Conservation (phyloP, 2,888 invertebrate species). For the Andrena dorsata region DNA sequence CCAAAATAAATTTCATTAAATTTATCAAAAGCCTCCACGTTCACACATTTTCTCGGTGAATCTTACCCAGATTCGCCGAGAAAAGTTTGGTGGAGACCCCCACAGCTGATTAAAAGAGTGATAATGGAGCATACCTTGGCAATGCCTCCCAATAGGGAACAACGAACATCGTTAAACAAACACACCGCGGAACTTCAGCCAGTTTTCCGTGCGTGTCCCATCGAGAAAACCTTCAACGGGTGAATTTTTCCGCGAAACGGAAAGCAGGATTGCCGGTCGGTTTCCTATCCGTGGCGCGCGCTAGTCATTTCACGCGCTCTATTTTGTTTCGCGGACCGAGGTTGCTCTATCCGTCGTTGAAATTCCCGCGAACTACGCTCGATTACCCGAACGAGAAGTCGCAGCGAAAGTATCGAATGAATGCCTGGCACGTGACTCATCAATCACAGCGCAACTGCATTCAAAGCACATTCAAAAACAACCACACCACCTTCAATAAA, state of each 20-base stretch:
- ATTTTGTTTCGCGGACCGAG: conserved; percentile 65
- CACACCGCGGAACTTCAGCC: neutral
- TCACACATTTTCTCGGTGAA: conserved; percentile 10
- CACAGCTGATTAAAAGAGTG: neutral
- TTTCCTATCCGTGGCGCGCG: conserved; percentile 15
- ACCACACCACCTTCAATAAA: neutral
- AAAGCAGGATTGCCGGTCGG: conserved; percentile 2
- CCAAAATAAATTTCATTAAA: no score
- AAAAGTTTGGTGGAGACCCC: neutral
- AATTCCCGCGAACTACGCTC: conserved; percentile 3
- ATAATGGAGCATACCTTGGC: conserved; percentile 59
- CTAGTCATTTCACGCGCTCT: conserved; percentile 54
- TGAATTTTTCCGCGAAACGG: neutral
- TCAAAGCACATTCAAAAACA: no score
- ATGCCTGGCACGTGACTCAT: no score
- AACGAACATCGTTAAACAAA: conserved; percentile 62
- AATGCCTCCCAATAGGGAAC: conserved; percentile 66
- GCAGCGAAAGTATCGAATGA: no score
- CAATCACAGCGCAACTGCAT: no score
- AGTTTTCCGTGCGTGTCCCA: neutral
- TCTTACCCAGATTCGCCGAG: neutral
- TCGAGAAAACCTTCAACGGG: neutral
- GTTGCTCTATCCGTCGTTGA: conserved; percentile 42
- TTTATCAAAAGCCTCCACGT: no score
- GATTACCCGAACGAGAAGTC: neutral